Percentiles rank a stretch among this genome's conserved stretches.
phyloP scores from a whole-genome alignment of 1,140 invertebrate genomes.

The Chironomus striatipennis region DNA sequence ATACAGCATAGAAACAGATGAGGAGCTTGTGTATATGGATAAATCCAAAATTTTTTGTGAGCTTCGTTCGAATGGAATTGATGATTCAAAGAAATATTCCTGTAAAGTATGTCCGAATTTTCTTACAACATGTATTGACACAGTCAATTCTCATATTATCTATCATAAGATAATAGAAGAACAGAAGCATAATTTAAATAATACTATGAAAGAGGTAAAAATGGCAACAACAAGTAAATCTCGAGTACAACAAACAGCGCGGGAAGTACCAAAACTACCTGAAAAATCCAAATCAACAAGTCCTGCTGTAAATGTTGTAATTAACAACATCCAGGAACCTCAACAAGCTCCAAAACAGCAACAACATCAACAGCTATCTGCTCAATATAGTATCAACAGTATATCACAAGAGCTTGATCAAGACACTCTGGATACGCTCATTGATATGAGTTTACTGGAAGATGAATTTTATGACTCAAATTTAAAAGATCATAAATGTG shows the following conservation, averaged over 20 bases:
- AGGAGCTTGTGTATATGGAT: neutral
- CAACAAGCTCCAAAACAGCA: neutral
- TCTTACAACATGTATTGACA: neutral
- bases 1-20: neutral
- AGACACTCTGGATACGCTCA: neutral
- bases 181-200: neutral
- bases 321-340: neutral
- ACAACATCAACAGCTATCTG: neutral
- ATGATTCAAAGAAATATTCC: neutral
- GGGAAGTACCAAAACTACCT: neutral
- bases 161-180: neutral
- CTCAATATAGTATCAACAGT: neutral
- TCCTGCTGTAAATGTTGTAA: neutral
- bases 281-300: neutral
- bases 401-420: neutral
- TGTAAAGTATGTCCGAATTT: neutral
- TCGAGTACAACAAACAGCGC: neutral
- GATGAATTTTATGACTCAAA: slow-evolving; percentile 9
- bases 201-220: neutral
- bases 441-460: neutral
- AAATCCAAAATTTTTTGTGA: neutral
- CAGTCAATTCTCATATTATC: neutral
- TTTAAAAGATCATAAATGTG: neutral
- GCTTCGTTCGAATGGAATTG: neutral
- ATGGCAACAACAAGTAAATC: neutral